A percentile compares a stretch with the other conserved stretches of the same genome.
phyloP scores from a whole-genome alignment of 2,888 invertebrate species.

The Hecatera dysodea region DNA sequence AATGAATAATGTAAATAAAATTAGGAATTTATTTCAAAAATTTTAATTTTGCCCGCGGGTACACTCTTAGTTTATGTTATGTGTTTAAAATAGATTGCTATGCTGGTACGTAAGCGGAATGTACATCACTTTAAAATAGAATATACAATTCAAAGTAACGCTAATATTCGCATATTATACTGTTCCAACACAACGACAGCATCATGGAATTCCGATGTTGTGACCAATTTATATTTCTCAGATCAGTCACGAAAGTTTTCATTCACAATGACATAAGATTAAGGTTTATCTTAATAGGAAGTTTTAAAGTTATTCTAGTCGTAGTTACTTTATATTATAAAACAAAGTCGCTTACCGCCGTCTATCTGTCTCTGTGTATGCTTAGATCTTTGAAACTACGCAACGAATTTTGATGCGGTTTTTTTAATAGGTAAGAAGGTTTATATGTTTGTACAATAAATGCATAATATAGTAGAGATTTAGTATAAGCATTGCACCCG shows the following conservation, averaged over 20 bases:
- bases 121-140: conserved; percentile 15
- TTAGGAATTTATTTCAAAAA: background rate
- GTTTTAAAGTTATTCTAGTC: too few relatives aligned
- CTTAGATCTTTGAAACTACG: too few relatives aligned
- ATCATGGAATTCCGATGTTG: conserved; percentile 9
- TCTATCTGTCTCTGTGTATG: too few relatives aligned
- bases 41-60: background rate
- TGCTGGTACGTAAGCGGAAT: background rate
- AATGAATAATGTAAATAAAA: conserved; percentile 25
- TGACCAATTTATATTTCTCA: conserved; percentile 4
- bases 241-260: background rate
- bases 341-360: too few relatives aligned
- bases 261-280: too few relatives aligned
- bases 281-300: too few relatives aligned
- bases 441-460: too few relatives aligned
- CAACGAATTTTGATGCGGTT: too few relatives aligned
- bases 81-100: conserved; percentile 8
- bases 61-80: background rate
- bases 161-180: background rate
- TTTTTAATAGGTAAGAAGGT: too few relatives aligned
- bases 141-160: conserved; percentile 9
- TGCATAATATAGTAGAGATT: too few relatives aligned
- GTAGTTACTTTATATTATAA: too few relatives aligned
- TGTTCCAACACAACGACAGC: background rate
- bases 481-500: too few relatives aligned